Evolutionary conservation across 2,888 invertebrate species (phyloP), one percentile per base, ranked within the genome.

Genomic region (Rotaria magnacalcarata): DNA sequence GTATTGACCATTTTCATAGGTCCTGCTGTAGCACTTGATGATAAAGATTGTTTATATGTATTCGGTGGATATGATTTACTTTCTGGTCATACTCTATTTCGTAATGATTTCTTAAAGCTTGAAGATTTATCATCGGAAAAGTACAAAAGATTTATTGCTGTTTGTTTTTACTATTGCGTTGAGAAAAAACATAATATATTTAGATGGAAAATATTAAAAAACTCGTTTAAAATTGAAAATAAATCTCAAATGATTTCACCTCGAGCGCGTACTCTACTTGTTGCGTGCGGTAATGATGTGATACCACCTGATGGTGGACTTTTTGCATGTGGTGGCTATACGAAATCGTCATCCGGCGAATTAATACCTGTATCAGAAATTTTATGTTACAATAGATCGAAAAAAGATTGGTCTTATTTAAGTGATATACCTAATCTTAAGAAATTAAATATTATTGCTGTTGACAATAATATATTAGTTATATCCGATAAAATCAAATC

Each of bases 51-150:
- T 0, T 47, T 80, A 3, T 80, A 80, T 80, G 80, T 80, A 7
- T 80, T 80, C 3, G 80, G 80, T 47, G 80, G 80, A 11, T 80
- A 80, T 80, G 80, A 80, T 80, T 14, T 80, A 47, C 24, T 80
- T 8, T 47, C 80, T n/a, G 80, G 80, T 24, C 2, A 47, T 47
- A 11, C n/a, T n/a, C 8, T 41, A 47, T 80, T 80, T 80, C 47
- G 47, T 47, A 80, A 80, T 80, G 80, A 80, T 80, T 47, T 80
- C n/a, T 47, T 80, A 47, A 4, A n/a, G n/a, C 47, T 80, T 21
- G 80, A 80, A 24, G 47, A 80, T 47, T n/a, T 80, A 80, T 24
- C 47, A 11, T 43, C 80, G 14, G 47, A 80, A 80, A 47, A 47
- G 80, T 80, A 80, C 21, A 41, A 74, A 41, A 74, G 3, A 41